Evolutionary conservation across 2,888 invertebrate genomes (phyloP), one percentile per base, ranked within the genome.

Genomic region (Perithous albicinctus): DNA sequence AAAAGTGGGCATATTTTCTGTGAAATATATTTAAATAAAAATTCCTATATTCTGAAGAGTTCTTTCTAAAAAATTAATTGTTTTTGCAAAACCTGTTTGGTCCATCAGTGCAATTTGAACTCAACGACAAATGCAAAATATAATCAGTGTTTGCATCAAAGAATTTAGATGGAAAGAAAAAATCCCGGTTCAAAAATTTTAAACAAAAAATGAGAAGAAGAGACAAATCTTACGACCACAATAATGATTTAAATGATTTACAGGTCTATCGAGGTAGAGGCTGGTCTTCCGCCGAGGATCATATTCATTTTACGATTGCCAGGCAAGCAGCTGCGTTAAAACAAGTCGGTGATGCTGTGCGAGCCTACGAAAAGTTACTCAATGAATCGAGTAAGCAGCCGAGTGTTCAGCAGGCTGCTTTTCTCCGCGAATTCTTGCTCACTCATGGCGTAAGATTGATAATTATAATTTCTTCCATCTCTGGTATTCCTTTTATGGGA

Each of bases 231-330:
- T 6, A 4, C 46, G n/a, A 6, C 29, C 18, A 18, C 18, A 80
- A 29, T 56, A 61, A 23, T 35, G 48, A 63, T 43, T 78, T 72
- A 43, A 74, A 46, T 87, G 38, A n/a, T 8, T 12, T 15, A 32
- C 92, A 96, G 95, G 95, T 97, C 56, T 97, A 96, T 92, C 94
- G 94, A 84, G 94, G 94, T 59, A 96, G 96, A 89, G 96, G 96
- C 4, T 99, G 99, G 99, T 96, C 96, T 85, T 94, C 98, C 86
- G 97, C 99, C 4, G 97, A 98, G 93, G 98, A 99, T 94, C 99
- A 99, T 93, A 98, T 99, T 89, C 97, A 98, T 93, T 98, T 97
- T 92, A 98, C 98, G 5, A 96, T 99, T 89, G 98, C 98, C 1
- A 95, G 98, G 85, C 97, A 98, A 92, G 98, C 98, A 38, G 96